Conservation (phyloP, 2,113 vertebrate species). For the Malurus cyaneus region DNA sequence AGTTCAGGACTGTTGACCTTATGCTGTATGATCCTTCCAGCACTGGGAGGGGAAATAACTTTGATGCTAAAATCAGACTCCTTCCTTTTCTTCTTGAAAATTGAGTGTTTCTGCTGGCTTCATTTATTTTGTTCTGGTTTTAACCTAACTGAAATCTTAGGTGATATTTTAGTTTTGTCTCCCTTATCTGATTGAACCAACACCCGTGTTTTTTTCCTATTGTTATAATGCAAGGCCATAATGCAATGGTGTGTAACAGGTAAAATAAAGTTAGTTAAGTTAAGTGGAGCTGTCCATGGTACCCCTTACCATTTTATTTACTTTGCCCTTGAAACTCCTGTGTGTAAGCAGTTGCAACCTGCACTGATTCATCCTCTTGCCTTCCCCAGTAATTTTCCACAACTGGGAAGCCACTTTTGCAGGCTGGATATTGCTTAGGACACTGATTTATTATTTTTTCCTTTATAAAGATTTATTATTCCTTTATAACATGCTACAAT, state of each 20-base stretch:
- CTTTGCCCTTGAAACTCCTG: not conserved
- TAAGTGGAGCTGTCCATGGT: not conserved
- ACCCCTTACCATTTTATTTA: not conserved
- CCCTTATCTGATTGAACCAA: not conserved
- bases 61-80: not conserved
- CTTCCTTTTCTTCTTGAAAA: not conserved
- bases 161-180: not conserved
- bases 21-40: not conserved
- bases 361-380: not conserved
- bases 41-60: not conserved
- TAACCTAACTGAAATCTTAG: not conserved
- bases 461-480: not conserved
- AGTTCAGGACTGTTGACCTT: not conserved
- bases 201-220: not conserved
- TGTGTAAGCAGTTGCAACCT: not conserved
- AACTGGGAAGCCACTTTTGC: slow-evolving; percentile 12
- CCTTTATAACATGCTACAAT: not conserved
- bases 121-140: not conserved
- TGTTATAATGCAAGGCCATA: not conserved
- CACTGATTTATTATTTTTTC: not conserved
- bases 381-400: not conserved
- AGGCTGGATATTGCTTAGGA: not conserved
- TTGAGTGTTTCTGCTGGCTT: not conserved
- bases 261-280: not conserved
- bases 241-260: fast-evolving